A percentile compares a stretch with the other conserved stretches of the same genome.
phyloP scores from a whole-genome alignment of 2,797 vertebrate genomes.

The Apodemus agrarius region DNA sequence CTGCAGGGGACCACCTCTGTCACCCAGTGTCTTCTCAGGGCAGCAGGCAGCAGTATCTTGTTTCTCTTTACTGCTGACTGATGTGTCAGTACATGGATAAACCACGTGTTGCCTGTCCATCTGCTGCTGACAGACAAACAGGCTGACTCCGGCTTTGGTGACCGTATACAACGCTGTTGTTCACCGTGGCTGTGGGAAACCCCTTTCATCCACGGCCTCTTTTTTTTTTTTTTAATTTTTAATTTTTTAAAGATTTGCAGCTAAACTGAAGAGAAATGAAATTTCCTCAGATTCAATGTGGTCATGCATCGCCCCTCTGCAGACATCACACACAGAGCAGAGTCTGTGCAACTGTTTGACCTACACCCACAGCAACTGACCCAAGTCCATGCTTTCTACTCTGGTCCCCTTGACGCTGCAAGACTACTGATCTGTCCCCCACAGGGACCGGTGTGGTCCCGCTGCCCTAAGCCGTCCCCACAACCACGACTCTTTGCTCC shows the following conservation, averaged over 20 bases:
- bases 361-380: fast-evolving
- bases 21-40: background rate
- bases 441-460: background rate
- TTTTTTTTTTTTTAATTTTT: background rate
- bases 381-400: background rate
- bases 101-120: too few relatives aligned
- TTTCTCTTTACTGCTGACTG: background rate
- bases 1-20: background rate
- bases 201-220: background rate
- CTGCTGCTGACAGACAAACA: background rate
- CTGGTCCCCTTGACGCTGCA: background rate
- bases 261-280: background rate
- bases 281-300: too few relatives aligned
- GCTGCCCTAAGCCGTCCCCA: background rate
- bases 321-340: fast-evolving
- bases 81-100: fast-evolving
- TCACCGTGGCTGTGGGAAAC: background rate
- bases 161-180: background rate
- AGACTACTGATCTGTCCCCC: background rate
- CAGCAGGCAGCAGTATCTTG: fast-evolving
- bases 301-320: background rate
- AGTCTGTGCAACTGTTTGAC: fast-evolving
- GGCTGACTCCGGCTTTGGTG: background rate
- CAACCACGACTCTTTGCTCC: background rate
- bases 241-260: background rate